Evolutionary conservation across 2,888 invertebrate species (phyloP), one percentile per base, ranked within the genome.

Genomic region (Pollenia griseotomentosa): DNA sequence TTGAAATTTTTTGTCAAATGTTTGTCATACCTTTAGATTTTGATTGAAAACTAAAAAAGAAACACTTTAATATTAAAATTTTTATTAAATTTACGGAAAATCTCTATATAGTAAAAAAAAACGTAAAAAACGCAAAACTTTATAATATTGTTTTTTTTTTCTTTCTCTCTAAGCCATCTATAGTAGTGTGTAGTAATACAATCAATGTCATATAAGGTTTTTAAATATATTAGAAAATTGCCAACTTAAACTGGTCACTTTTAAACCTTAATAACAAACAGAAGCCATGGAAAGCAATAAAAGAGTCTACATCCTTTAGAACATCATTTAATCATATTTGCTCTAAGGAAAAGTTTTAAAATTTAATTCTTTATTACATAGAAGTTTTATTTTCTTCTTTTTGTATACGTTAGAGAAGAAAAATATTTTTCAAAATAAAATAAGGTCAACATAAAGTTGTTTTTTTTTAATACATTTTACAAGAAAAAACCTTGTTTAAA

Each of bases 371-470:
- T 48, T 48, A 46, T 44, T 57, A n/a, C 44, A 6, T 19, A 23
- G 2, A 46, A 66, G 66, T 66, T 66, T 66, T 66, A 66, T 48
- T 66, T 48, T 42, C 23, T 23, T 16, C n/a, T 19, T 23, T 14
- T 12, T 48, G 23, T 14, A 3, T 48, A 19, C 8, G 65, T 7
- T 12, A 46, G 19, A 65, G 65, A 12, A 65, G 19, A 6, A 71
- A 12, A n/a, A 23, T n/a, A 19, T 14, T 46, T 16, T 57, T 46
- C 7, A 19, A 70, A 70, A 55, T 42, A 19, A 55, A 57, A 71
- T 42, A 55, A 57, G 57, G 57, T 57, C 71, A 71, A 57, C 55
- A 71, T 53, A 44, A 44, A 44, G 14, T 71, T 71, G 44, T 1
- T 33, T 33, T 4, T 63, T 63, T 40, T 42, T n/a, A n/a, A 9